Percentiles rank a stretch among this genome's conserved stretches.
Evolutionary conservation across 2,797 vertebrate species (phyloP).

Genomic region (Myoxocephalus aenaeus): DNA sequence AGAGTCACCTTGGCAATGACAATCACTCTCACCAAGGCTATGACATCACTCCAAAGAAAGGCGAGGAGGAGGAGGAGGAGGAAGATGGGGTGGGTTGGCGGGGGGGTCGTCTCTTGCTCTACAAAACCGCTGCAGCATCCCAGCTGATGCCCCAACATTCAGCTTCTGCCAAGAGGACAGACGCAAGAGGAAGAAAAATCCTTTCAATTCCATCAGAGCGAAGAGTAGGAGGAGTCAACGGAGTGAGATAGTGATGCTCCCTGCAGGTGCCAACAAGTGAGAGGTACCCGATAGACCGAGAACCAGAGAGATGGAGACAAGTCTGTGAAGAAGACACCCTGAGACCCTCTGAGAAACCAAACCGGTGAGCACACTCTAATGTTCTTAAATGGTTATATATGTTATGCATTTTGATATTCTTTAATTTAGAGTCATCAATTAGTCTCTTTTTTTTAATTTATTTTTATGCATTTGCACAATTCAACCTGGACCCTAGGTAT

Average conservation of each 20-base stretch:
- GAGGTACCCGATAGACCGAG: conserved; percentile 66
- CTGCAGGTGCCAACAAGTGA: conserved; percentile 85
- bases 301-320: conserved; percentile 75
- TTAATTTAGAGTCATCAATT: neutral
- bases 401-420: neutral
- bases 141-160: conserved; percentile 70
- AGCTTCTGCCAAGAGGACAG: conserved; percentile 66
- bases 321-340: conserved; percentile 67
- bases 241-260: conserved; percentile 82
- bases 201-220: conserved; percentile 68
- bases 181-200: conserved; percentile 60
- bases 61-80: conserved; percentile 39
- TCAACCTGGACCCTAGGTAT: neutral
- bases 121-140: conserved; percentile 78
- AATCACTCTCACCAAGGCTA: conserved; percentile 54
- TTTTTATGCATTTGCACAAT: neutral
- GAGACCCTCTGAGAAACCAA: conserved; percentile 44
- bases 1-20: conserved; percentile 79
- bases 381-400: neutral
- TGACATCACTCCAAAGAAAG: conserved; percentile 78
- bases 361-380: conserved; percentile 59
- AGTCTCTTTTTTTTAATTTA: neutral
- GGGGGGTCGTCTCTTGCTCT: conserved; percentile 50
- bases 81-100: conserved; percentile 1
- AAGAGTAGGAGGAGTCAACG: conserved; percentile 72